Conservation (phyloP, 2,888 invertebrate species). For the Diarsia rubi region DNA sequence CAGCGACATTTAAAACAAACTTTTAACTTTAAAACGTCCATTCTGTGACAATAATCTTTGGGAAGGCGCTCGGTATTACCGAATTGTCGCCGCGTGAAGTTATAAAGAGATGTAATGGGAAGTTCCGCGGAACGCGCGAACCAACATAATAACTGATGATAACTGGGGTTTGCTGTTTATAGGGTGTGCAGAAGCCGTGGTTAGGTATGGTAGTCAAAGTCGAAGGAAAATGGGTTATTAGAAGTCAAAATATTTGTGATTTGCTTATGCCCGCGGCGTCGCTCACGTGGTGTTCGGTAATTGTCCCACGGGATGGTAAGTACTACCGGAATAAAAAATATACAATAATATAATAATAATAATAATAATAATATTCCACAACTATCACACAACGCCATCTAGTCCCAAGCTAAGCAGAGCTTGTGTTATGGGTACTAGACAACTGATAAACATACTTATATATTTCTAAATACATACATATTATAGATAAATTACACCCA, state of each 20-base stretch:
- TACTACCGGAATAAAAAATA: no score
- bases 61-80: conserved; percentile 45
- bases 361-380: no score
- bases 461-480: no score
- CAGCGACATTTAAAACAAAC: neutral
- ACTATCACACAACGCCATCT: no score
- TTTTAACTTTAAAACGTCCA: neutral
- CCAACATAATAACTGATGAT: conserved; percentile 44
- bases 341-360: no score
- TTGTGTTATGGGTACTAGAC: no score
- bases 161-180: conserved; percentile 17
- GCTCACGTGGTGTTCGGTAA: no score
- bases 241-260: neutral
- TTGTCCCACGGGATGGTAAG: no score
- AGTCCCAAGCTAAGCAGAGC: no score
- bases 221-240: neutral
- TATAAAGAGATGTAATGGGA: conserved; percentile 54
- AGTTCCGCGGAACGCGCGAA: conserved; percentile 31
- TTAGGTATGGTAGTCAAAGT: neutral
- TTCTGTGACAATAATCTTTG: conserved; percentile 52
- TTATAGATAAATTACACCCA: no score
- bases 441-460: no score
- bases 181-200: conserved; percentile 4
- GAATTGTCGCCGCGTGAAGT: conserved; percentile 58
- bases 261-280: no score